Evolutionary conservation across 2,113 vertebrate genomes (phyloP).

Genomic region (Rhynchopsitta pachyrhyncha): DNA sequence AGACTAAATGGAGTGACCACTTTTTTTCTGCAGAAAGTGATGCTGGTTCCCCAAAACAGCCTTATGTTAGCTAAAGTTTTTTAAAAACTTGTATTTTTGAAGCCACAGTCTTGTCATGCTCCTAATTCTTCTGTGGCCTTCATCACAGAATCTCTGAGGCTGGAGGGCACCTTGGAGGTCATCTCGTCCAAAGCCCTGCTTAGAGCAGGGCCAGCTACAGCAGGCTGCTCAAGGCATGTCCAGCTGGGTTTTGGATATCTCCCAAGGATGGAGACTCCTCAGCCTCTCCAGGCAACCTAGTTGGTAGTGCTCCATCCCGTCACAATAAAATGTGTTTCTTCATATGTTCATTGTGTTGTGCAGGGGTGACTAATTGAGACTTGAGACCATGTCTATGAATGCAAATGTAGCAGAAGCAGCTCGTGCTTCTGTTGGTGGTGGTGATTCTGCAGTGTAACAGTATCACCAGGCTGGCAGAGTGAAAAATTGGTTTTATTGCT

Average conservation of each 20-base stretch:
- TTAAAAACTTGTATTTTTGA: background rate
- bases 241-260: background rate
- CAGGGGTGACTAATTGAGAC: background rate
- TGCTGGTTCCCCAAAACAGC: background rate
- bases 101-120: background rate
- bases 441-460: background rate
- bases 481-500: background rate
- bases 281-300: background rate
- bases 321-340: background rate
- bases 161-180: background rate
- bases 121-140: background rate
- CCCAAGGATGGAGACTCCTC: background rate
- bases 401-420: background rate
- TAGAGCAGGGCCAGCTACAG: background rate
- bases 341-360: accelerated
- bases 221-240: background rate
- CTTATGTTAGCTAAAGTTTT: background rate
- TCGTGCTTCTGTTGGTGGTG: accelerated
- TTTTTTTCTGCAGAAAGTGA: background rate
- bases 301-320: background rate
- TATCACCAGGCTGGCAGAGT: background rate
- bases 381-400: background rate
- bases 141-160: background rate
- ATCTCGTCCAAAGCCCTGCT: background rate
- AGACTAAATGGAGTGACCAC: background rate